Evolutionary conservation across 2,888 invertebrate genomes (phyloP).

Genomic region (Graphium colonna): DNA sequence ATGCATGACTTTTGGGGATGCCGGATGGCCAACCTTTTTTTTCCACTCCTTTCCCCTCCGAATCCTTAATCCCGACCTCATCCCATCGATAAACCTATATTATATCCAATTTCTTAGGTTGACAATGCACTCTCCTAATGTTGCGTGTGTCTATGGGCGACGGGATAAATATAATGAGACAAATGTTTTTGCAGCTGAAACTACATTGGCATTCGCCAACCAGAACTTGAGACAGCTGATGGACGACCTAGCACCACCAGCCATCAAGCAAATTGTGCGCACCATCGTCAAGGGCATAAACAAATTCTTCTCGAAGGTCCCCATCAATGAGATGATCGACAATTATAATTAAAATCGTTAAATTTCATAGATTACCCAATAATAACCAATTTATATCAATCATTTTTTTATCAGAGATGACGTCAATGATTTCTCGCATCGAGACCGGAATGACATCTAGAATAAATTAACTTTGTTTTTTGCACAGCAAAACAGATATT

Average conservation of each 20-base stretch:
- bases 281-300: slow-evolving; percentile 63
- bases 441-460: background rate
- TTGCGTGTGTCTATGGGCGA: no score
- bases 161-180: no score
- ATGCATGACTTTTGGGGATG: no score
- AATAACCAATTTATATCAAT: background rate
- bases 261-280: slow-evolving; percentile 65
- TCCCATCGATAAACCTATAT: no score
- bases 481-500: no score
- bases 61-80: no score
- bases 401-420: background rate
- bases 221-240: slow-evolving; percentile 71
- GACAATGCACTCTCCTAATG: no score
- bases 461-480: no score
- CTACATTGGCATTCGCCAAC: slow-evolving; percentile 65
- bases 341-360: slow-evolving; percentile 39
- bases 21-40: no score
- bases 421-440: background rate
- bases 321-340: slow-evolving; percentile 44
- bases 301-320: slow-evolving; percentile 60
- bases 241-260: slow-evolving; percentile 71
- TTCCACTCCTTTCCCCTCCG: no score
- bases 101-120: no score
- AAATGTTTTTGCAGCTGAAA: slow-evolving; percentile 67
- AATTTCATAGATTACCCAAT: background rate